These are phyloP conservation scores for Spodoptera frugiperda DNA, from an alignment of 1,140 invertebrate genomes.

Conservation along the genomic window DNA sequence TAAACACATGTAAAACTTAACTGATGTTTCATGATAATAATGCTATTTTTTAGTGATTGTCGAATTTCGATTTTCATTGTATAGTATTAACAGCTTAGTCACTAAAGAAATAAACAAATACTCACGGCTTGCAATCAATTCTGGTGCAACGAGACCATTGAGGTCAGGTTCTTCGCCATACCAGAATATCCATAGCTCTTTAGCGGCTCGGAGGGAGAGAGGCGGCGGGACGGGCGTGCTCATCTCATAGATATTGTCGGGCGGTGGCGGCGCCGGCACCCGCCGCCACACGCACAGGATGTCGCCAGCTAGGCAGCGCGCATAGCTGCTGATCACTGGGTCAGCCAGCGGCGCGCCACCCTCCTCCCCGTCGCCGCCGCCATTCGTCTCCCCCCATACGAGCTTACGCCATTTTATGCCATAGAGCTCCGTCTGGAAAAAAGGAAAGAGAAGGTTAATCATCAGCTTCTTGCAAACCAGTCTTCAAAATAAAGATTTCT, in stretches of 20 bases:
- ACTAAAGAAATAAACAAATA: slow-evolving; percentile 56
- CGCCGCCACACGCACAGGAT: slow-evolving; percentile 98
- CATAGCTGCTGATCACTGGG: slow-evolving; percentile 96
- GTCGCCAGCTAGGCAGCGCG: slow-evolving; percentile 96
- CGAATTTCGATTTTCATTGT: too few species aligned
- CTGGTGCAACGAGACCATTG: slow-evolving; percentile 92
- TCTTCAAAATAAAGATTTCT: too few species aligned
- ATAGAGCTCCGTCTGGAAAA: slow-evolving; percentile 96
- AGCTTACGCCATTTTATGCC: slow-evolving; percentile 99
- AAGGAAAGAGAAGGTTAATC: background rate
- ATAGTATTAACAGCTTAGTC: background rate
- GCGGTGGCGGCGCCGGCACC: slow-evolving; percentile 87
- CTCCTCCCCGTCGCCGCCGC: slow-evolving; percentile 86
- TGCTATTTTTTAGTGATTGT: too few species aligned
- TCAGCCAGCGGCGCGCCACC: slow-evolving; percentile 93
- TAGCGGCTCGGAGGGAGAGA: slow-evolving; percentile 92
- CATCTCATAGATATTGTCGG: slow-evolving; percentile 88
- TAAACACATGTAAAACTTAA: background rate
- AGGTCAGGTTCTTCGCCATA: slow-evolving; percentile 98
- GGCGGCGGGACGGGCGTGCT: slow-evolving; percentile 86
- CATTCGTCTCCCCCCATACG: slow-evolving; percentile 91
- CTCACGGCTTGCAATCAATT: slow-evolving; percentile 92
- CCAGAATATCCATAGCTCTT: slow-evolving; percentile 99
- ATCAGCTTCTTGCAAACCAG: too few species aligned
- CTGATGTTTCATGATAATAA: too few species aligned